A percentile compares a stretch with the other conserved stretches of the same genome.
These are phyloP conservation scores for Anagrus nilaparvatae DNA, from an alignment of 1,140 invertebrate species.

Conservation along the genomic window DNA sequence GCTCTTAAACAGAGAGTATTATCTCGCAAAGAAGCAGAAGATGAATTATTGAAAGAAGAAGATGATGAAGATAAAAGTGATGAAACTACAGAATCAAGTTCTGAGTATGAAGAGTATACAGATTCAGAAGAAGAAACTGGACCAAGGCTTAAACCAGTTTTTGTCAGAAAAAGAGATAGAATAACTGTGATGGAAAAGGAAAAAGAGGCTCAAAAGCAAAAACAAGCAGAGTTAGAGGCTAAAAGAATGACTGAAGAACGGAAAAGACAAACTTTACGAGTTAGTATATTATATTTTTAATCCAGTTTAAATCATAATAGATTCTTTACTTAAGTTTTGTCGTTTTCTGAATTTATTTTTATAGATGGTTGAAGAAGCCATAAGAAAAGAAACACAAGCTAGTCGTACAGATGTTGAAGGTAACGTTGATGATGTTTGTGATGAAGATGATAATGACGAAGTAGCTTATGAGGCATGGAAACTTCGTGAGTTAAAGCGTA, in stretches of 20 bases:
- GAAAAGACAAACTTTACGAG: conserved; percentile 67
- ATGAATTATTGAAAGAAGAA: conserved; percentile 44
- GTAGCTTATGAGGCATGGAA: conserved; percentile 98
- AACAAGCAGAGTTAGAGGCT: conserved; percentile 56
- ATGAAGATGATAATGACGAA: conserved; percentile 98
- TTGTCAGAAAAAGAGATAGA: conserved; percentile 89
- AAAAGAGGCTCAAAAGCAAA: conserved; percentile 73
- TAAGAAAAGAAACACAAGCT: conserved; percentile 56
- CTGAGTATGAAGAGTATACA: conserved; percentile 78
- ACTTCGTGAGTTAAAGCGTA: conserved; percentile 86
- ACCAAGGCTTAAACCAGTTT: conserved; percentile 91
- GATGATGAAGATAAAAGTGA: conserved; percentile 71
- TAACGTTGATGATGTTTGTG: conserved; percentile 79
- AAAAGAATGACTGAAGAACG: conserved; percentile 56
- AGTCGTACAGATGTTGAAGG: conserved; percentile 50
- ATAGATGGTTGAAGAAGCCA: conserved; percentile 79
- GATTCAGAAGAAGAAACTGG: conserved; percentile 81
- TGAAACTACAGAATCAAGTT: conserved; percentile 66
- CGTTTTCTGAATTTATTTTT: conserved; percentile 15
- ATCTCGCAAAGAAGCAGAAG: conserved; percentile 55
- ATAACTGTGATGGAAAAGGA: conserved; percentile 93
- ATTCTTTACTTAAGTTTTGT: no score
- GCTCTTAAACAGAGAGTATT: conserved; percentile 58
- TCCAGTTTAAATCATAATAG: conserved; percentile 2
- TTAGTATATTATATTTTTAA: conserved; percentile 27